Percentiles rank a stretch among this genome's conserved stretches.
phyloP scores from a whole-genome alignment of 1,140 invertebrate genomes.

The Harpegnathos saltator region DNA sequence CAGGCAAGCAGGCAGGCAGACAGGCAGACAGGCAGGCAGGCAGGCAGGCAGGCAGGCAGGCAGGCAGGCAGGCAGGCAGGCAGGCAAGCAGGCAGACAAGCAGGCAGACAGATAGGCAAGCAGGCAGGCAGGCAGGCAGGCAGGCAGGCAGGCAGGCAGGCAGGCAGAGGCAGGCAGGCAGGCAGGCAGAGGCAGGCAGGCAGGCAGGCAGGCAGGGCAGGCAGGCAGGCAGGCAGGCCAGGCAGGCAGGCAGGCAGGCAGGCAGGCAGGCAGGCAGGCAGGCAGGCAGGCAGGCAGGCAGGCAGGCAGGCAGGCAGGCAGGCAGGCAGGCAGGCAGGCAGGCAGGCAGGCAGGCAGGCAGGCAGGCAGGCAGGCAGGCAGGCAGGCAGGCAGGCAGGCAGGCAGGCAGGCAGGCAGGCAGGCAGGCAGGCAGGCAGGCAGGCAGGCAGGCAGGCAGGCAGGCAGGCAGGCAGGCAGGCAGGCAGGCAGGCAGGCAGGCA shows the following conservation, averaged over 20 bases:
- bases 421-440: slow-evolving; percentile 29
- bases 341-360: slow-evolving; percentile 1
- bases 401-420: background rate
- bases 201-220: background rate
- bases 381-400: slow-evolving; percentile 16
- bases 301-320: background rate
- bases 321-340: slow-evolving; percentile 14
- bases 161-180: background rate
- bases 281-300: slow-evolving; percentile 23
- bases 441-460: background rate
- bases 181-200: slow-evolving; percentile 30
- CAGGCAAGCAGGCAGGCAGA: background rate
- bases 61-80: slow-evolving; percentile 31
- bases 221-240: background rate
- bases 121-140: slow-evolving; percentile 11
- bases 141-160: slow-evolving; percentile 9
- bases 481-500: background rate
- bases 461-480: slow-evolving; percentile 34
- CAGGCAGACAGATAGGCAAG: too few relatives aligned
- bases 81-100: background rate
- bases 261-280: background rate
- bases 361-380: background rate
- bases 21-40: slow-evolving; percentile 25
- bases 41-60: background rate
- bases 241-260: slow-evolving; percentile 34